These are phyloP conservation scores for Gracilinanus agilis DNA, from an alignment of 2,113 vertebrate genomes.

Conservation along the genomic window DNA sequence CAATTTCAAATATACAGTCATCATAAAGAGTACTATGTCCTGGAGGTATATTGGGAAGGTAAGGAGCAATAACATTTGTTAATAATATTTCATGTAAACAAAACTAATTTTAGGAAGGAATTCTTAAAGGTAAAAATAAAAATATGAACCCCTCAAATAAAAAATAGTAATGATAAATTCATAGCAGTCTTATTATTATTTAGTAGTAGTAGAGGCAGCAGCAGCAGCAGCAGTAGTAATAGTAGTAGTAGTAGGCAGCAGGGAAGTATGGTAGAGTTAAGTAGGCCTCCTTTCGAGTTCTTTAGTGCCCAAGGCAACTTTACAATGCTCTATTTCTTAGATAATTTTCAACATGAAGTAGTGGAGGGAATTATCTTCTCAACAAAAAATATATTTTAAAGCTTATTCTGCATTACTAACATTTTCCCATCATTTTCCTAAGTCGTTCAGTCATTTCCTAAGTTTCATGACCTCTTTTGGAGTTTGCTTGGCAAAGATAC, in stretches of 20 bases:
- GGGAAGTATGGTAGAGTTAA: not conserved
- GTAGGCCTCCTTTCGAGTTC: not conserved
- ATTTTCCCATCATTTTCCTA: not conserved
- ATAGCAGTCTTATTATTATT: too few relatives aligned
- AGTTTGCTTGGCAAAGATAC: too few relatives aligned
- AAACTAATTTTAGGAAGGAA: not conserved
- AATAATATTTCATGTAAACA: not conserved
- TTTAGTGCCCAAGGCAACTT: not conserved
- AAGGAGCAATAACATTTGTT: not conserved
- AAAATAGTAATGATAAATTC: not conserved
- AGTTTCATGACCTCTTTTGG: not conserved
- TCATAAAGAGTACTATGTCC: not conserved
- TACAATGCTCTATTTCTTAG: not conserved
- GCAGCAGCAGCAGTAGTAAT: too few relatives aligned
- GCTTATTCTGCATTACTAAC: not conserved
- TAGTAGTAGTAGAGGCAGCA: not conserved
- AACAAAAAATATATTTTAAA: not conserved
- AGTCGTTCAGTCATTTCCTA: not conserved
- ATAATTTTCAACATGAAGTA: not conserved
- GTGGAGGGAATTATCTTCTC: not conserved
- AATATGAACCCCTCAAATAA: not conserved
- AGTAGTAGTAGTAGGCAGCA: not conserved
- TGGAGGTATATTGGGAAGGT: conserved; percentile 23
- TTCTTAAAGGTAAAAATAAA: not conserved
- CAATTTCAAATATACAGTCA: conserved; percentile 32